Evolutionary conservation across 2,113 vertebrate genomes (phyloP).

Genomic region (Neogobius melanostomus): DNA sequence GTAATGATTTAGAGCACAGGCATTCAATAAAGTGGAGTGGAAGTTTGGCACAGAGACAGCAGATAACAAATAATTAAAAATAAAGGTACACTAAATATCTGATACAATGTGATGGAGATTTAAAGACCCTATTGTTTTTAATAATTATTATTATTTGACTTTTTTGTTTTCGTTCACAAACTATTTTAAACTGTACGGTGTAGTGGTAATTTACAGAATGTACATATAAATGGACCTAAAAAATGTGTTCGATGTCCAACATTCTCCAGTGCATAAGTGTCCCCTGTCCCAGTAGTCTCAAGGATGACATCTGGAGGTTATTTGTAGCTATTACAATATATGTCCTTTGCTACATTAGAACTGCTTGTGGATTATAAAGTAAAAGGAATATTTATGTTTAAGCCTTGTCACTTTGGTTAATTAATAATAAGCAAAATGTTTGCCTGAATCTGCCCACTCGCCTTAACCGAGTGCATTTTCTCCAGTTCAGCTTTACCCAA

Average conservation of each 20-base stretch:
- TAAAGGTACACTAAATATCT: neutral
- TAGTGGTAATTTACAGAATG: too few relatives aligned
- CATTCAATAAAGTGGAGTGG: constrained; percentile 2
- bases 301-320: constrained; percentile 55
- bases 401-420: too few relatives aligned
- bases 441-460: too few relatives aligned
- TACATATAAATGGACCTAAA: neutral
- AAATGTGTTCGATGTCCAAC: neutral
- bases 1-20: neutral
- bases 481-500: too few relatives aligned
- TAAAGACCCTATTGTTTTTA: neutral
- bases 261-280: neutral
- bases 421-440: too few relatives aligned
- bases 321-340: constrained; percentile 40
- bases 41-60: neutral
- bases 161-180: too few relatives aligned
- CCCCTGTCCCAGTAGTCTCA: neutral
- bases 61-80: neutral
- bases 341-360: neutral
- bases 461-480: too few relatives aligned
- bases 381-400: neutral
- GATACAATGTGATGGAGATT: neutral
- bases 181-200: too few relatives aligned
- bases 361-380: neutral
- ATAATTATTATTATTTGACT: too few relatives aligned